Base-by-base conservation (phyloP, 2,888 invertebrate genomes). In the Papilio gigon region DNA sequence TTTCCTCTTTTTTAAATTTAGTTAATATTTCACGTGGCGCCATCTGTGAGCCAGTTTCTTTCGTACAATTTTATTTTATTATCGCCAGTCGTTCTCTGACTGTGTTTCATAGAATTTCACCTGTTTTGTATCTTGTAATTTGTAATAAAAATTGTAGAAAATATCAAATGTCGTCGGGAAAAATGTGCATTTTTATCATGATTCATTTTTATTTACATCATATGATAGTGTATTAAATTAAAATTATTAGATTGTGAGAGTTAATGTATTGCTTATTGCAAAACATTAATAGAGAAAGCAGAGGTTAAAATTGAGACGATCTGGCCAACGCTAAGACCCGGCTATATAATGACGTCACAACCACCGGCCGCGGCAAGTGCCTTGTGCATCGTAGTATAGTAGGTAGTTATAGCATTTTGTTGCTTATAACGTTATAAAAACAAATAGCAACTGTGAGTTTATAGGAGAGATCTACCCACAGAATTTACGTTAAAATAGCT, bases 1-100 rank as follows among this genome's bases (percentile, higher is more conserved):
- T 78, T 73, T 74, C 78, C 80, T 77, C 80, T 81, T 86, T 88
- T 87, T 87, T 83, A 86, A 87, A 87, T 88, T 87, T 84, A 84
- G 83, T 87, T 88, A 87, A 88, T 88, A 88, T 85, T 84, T 84
- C 86, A 84, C 84, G 82, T 83, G 83, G 87, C 85, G 86, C 87
- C 89, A 88, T 88, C 87, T 89, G 89, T 79, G 83, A 78, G 80
- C 78, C 78, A 77, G 78, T 81, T 76, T 75, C 76, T 80, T 83
- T 81, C 77, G 75, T 73, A 70, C 74, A 74, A 74, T 78, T 78
- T 78, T 80, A 77, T 79, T 80, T 78, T 72, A 72, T 71, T 71
- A 69, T 70, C 62, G 62, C 47, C 67, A 66, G 69, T 58, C 70
- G 73, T 71, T 71, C 69, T 66, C 42, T 47, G 60, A 62, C 33